These are phyloP conservation scores for Zaprionus nigranus DNA, from an alignment of 1,140 invertebrate genomes.

Conservation along the genomic window DNA sequence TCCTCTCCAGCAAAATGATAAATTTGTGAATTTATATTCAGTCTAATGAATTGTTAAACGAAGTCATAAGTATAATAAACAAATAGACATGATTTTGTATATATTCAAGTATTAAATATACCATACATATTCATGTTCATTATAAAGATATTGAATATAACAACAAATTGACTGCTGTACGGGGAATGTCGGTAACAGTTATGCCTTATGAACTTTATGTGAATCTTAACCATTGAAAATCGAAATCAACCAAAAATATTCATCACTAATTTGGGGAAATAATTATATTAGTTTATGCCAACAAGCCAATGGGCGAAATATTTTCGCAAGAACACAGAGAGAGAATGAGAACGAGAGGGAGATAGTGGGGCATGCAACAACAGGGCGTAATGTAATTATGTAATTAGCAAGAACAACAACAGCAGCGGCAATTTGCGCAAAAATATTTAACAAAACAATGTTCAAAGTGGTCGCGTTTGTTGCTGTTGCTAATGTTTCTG, in stretches of 20 bases:
- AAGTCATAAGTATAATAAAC: no score
- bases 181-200: not conserved
- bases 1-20: no score
- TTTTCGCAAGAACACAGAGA: constrained; percentile 1
- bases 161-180: no score
- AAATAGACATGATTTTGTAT: no score
- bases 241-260: constrained; percentile 13
- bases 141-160: no score
- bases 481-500: constrained; percentile 27
- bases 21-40: no score
- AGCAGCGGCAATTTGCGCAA: constrained; percentile 51
- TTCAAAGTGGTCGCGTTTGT: constrained; percentile 33
- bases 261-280: constrained; percentile 11
- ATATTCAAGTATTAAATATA: no score
- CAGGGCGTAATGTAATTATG: constrained; percentile 52
- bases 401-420: constrained; percentile 65
- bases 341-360: not conserved
- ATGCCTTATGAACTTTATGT: not conserved
- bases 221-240: not conserved
- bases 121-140: no score
- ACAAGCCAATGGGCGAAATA: constrained; percentile 17
- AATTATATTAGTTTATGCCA: constrained; percentile 17
- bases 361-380: constrained; percentile 8
- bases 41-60: no score
- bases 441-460: constrained; percentile 74